phyloP scores from a whole-genome alignment of 92 coral and sea anemone genomes.

The Umimayanthus kanabou region DNA sequence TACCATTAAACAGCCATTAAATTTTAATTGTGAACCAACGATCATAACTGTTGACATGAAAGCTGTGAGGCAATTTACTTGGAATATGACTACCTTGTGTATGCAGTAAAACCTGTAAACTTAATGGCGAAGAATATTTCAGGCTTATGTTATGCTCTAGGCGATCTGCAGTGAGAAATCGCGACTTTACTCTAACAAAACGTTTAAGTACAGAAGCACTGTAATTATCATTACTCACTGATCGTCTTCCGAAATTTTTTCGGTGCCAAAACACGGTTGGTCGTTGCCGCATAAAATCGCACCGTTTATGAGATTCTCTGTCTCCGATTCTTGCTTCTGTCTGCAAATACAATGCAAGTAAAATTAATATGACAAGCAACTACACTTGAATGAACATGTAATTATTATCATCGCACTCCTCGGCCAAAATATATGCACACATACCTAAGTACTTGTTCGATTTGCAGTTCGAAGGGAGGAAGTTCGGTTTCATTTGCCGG shows the following conservation, averaged over 20 bases:
- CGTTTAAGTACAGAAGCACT: conserved; percentile 11
- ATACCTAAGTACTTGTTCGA: conserved; percentile 50
- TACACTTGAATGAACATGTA: conserved; percentile 40
- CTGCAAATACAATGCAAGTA: conserved; percentile 27
- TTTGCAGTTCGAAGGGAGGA: conserved; percentile 42
- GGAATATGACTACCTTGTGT: background rate
- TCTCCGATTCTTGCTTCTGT: conserved; percentile 28
- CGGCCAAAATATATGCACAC: conserved; percentile 34
- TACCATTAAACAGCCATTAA: conserved; percentile 56
- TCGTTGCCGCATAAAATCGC: background rate
- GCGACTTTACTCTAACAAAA: background rate
- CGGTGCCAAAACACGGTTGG: conserved; percentile 38
- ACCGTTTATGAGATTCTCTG: conserved; percentile 16
- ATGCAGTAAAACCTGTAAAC: background rate
- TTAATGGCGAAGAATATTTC: background rate
- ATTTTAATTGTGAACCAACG: conserved; percentile 52
- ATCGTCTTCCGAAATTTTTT: conserved; percentile 25
- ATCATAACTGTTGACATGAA: conserved; percentile 33
- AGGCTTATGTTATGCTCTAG: background rate
- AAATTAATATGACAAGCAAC: conserved; percentile 28
- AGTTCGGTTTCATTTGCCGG: conserved; percentile 42
- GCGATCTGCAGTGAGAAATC: conserved; percentile 10
- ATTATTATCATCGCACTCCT: conserved; percentile 37
- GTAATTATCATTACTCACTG: conserved; percentile 31
- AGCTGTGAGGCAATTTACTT: background rate